Base-by-base conservation (phyloP, 1,140 invertebrate genomes). In the Lanistes nyassanus region DNA sequence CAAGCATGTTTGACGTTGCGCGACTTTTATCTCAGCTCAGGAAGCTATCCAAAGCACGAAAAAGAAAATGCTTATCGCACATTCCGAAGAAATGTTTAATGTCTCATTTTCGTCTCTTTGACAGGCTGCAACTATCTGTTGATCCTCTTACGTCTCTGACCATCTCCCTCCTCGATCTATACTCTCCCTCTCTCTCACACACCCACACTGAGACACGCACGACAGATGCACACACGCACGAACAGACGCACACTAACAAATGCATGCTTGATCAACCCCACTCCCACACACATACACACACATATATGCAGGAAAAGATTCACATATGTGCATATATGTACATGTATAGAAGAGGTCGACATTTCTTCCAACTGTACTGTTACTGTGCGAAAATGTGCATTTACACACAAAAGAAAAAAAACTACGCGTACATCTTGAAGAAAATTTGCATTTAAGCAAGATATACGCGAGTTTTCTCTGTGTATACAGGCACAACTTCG, bases 181-280 rank as follows among this genome's bases (percentile, higher is more conserved):
- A 13, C n/a, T 55, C 58, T 60, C 58, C 31, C 58, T 60, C 58
- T 60, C 58, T 60, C 58, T 60, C 53, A 55, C 53, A 55, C 53
- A 55, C 53, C 13, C 53, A 55, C 53, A 55, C 53, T 16, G 13
- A 55, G 13, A 55, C 53, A 55, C 53, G n/a, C 53, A 55, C 53
- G 53, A n/a, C 13, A 13, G n/a, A n/a, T 31, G 31, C 58, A 7
- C 58, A 60, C 58, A n/a, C 58, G 31, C 58, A n/a, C 58, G 31
- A 23, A n/a, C 58, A 60, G n/a, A 60, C 58, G 23, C 58, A n/a
- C 58, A 31, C 58, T 23, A 23, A 60, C 58, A 60, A 23, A 60
- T 31, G 31, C 58, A 60, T n/a, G 31, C 58, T 23, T 31, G 58
- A 23, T 26, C 58, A 60, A 23, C n/a, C 58, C 9, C 58, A 60